Evolutionary conservation across 2,888 invertebrate genomes (phyloP).

Genomic region (Philereme transversata): DNA sequence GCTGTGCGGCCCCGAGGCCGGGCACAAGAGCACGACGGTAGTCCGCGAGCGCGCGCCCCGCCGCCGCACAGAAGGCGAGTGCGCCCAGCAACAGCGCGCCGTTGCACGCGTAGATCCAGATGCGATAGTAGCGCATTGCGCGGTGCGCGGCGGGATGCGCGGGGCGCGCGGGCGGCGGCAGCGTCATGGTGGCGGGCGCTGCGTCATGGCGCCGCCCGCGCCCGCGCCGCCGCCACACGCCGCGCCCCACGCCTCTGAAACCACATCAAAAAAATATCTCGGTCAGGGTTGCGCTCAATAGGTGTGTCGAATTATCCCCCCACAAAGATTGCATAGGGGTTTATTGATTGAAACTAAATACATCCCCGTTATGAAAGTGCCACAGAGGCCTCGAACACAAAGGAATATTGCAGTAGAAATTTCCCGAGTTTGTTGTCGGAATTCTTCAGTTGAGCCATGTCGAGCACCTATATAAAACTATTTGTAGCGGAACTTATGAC

Average conservation of each 20-base stretch:
- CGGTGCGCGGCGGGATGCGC: conserved; percentile 83
- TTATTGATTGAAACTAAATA: no score
- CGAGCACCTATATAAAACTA: no score
- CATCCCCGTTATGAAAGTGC: no score
- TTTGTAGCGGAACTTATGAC: no score
- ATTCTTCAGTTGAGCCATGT: no score
- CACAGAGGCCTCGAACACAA: no score
- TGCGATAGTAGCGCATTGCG: conserved; percentile 92
- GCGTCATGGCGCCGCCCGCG: conserved; percentile 82
- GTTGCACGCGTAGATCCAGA: conserved; percentile 97
- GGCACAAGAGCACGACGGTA: conserved; percentile 89
- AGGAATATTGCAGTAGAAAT: no score
- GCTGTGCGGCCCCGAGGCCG: conserved; percentile 90
- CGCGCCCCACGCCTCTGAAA: conserved; percentile 82
- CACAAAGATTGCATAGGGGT: no score
- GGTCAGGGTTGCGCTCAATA: conserved; percentile 2
- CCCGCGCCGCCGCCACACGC: conserved; percentile 83
- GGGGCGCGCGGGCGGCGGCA: conserved; percentile 83
- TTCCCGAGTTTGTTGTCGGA: no score
- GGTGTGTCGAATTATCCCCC: background rate
- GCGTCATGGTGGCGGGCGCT: conserved; percentile 85
- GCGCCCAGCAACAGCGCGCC: conserved; percentile 93
- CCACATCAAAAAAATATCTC: conserved; percentile 36
- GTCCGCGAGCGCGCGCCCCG: conserved; percentile 88
- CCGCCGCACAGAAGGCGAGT: conserved; percentile 90